phyloP scores from a whole-genome alignment of 2,888 invertebrate species.

The Myopa testacea region DNA sequence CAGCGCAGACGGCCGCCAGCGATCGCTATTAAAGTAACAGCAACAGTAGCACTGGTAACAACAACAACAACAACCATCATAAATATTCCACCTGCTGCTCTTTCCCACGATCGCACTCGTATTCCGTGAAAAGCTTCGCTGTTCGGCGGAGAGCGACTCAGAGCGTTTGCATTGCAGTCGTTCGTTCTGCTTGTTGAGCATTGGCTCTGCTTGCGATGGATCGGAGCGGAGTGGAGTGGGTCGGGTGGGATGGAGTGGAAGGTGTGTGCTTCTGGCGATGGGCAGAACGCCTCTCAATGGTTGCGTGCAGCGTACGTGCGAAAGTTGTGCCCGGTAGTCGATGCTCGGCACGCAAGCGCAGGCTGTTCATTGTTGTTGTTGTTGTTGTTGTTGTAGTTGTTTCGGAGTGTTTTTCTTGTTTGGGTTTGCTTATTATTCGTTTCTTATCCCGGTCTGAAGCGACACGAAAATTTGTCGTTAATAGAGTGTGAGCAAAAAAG shows the following conservation, averaged over 20 bases:
- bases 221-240: no score
- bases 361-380: neutral
- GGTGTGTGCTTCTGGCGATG: no score
- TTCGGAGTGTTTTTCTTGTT: no score
- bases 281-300: neutral
- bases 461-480: no score
- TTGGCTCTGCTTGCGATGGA: no score
- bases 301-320: conserved; percentile 24
- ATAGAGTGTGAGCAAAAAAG: no score
- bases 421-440: no score
- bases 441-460: no score
- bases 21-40: conserved; percentile 2
- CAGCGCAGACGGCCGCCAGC: neutral
- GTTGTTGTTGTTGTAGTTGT: neutral
- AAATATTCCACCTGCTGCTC: conserved; percentile 21
- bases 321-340: conserved; percentile 12
- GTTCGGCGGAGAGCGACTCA: neutral
- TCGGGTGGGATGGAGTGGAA: no score
- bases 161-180: neutral
- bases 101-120: conserved; percentile 27
- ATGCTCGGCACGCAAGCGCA: neutral
- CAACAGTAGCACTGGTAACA: conserved; percentile 2
- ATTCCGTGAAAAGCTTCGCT: neutral
- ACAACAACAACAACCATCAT: conserved; percentile 9
- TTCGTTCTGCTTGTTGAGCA: neutral